A percentile compares a stretch with the other conserved stretches of the same genome.
Conservation (phyloP, 2,797 vertebrate genomes). For the Miichthys miiuy region DNA sequence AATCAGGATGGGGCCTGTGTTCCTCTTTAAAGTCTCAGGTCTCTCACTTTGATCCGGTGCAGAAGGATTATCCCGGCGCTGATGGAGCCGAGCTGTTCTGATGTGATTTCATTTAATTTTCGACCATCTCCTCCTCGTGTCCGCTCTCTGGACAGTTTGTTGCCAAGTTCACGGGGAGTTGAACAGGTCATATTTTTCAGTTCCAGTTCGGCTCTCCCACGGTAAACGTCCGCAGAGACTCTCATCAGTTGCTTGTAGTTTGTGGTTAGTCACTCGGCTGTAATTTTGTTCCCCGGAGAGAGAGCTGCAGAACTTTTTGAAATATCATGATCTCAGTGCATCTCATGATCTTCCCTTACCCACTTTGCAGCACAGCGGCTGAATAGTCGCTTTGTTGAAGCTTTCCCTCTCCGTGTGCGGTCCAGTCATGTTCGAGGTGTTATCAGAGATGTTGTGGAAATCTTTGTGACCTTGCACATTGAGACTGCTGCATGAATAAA, state of each 20-base stretch:
- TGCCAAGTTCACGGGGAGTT: constrained; percentile 62
- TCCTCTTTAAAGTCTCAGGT: constrained; percentile 39
- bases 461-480: constrained; percentile 4
- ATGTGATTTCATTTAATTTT: constrained; percentile 52
- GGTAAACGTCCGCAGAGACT: neutral
- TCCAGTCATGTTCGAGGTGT: neutral
- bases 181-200: constrained; percentile 42
- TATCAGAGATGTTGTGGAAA: constrained; percentile 29
- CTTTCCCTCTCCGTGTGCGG: constrained; percentile 1
- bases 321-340: constrained; percentile 32
- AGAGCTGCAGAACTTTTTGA: constrained; percentile 14
- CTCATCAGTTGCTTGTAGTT: constrained; percentile 33
- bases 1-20: constrained; percentile 54
- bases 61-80: constrained; percentile 60
- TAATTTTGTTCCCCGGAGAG: constrained; percentile 1
- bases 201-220: constrained; percentile 26
- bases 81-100: constrained; percentile 54
- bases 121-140: constrained; percentile 38
- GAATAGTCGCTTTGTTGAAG: constrained; percentile 46
- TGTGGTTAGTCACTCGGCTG: constrained; percentile 28
- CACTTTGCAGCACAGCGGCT: constrained; percentile 15
- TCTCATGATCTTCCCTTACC: constrained; percentile 48
- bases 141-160: constrained; percentile 37
- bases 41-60: constrained; percentile 65
- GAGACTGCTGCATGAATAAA: neutral